Evolutionary conservation across 2,797 vertebrate species (phyloP), one percentile per base, ranked within the genome.

Genomic region (Danio jaintianensis): DNA sequence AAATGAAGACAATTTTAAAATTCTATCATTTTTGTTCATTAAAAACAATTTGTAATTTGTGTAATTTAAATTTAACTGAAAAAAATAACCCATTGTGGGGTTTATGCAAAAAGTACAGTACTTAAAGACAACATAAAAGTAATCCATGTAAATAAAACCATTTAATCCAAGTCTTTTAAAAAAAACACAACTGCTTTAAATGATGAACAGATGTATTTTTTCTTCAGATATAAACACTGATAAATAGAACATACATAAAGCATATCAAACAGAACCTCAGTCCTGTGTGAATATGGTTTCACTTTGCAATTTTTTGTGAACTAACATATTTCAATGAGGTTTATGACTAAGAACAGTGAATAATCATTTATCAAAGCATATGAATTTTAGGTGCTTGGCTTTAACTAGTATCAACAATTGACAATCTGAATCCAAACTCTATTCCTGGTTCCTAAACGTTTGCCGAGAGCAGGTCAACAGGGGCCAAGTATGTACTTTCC

Each of bases 401-500:
- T 56, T 11, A 20, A 5, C 6, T 29, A 29, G 29, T 29, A 3
- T 29, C 3, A 29, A 3, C 29, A 29, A 29, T 29, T 29, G 29
- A 18, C 1, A 75, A 9, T 12, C 58, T 50, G 45, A 7, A 75
- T 5, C 15, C 9, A 74, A 48, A 47, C 45, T 47, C 43, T 59
- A 50, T 70, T 78, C 42, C 36, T 15, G 43, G 42, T 74, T 5
- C 16, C 64, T 63, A 71, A 79, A 71, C 4, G 22, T 36, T 72
- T 80, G 48, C 11, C 0, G 18, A 55, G 11, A 71, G 36, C 48
- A 40, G 68, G 78, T 80, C 68, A 79, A 55, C 7, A 72, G 20
- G 40, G 58, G 48, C 40, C 3, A 80, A 72, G 50, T 73, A 56
- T 80, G 78, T 52, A 73, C 40, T 80, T 80, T 73, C 69, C 78